Conservation (phyloP, 2,113 vertebrate species). For the Neolamprologus caudopunctatus region DNA sequence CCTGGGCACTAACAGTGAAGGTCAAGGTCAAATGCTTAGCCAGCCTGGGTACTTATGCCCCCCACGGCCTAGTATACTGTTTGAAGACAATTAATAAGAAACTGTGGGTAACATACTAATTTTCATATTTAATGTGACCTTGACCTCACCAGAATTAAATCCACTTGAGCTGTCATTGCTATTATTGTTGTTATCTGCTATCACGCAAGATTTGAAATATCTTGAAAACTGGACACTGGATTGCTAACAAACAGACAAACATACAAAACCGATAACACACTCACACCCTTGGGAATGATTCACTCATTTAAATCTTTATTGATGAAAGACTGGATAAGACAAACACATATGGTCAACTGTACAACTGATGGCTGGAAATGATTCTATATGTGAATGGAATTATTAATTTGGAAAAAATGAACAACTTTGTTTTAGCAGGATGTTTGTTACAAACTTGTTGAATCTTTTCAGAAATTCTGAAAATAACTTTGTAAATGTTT, state of each 20-base stretch:
- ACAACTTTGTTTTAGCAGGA: neutral
- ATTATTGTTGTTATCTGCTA: neutral
- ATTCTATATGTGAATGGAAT: neutral
- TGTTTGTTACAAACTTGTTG: neutral
- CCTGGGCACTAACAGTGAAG: neutral
- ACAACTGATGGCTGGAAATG: neutral
- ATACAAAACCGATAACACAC: neutral
- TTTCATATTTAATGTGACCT: neutral
- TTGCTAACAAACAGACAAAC: neutral
- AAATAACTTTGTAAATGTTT: neutral
- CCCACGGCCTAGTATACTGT: neutral
- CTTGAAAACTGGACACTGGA: neutral
- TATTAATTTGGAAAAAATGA: neutral
- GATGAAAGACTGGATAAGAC: neutral
- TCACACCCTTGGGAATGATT: rapidly evolving
- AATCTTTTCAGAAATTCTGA: neutral
- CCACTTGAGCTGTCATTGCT: neutral
- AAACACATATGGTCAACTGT: neutral
- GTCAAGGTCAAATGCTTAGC: neutral
- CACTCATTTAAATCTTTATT: neutral
- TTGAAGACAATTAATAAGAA: neutral
- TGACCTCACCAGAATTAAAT: neutral
- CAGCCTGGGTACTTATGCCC: neutral
- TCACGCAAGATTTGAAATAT: neutral
- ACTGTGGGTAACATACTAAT: neutral